Conservation (phyloP, 1,140 invertebrate species). For the Drosophila equinoxialis region DNA sequence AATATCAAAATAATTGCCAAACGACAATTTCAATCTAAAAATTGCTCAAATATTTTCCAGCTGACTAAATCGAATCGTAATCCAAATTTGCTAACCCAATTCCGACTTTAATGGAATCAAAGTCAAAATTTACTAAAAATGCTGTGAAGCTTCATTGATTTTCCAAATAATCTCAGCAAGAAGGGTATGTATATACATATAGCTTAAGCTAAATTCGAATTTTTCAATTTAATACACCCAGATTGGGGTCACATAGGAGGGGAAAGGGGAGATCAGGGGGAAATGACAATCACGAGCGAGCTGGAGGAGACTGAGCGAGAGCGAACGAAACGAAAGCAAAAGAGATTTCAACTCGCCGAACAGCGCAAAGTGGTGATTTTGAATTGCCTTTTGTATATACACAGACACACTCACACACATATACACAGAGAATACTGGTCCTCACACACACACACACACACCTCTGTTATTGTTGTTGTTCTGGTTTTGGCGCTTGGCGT, state of each 20-base stretch:
- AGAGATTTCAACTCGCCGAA: conserved; percentile 67
- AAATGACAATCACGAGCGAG: conserved; percentile 50
- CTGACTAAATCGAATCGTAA: conserved; percentile 65
- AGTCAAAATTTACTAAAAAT: background rate
- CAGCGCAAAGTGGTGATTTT: conserved; percentile 73
- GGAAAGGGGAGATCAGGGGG: too few species aligned
- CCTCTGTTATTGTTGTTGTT: conserved; percentile 72
- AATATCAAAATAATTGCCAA: conserved; percentile 63
- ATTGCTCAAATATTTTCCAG: conserved; percentile 74
- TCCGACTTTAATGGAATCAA: background rate
- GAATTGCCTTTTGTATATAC: conserved; percentile 49
- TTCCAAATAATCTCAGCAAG: background rate
- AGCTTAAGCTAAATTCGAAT: conserved; percentile 43
- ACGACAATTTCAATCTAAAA: conserved; percentile 58
- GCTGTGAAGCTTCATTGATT: conserved; percentile 1
- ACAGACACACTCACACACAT: conserved; percentile 18
- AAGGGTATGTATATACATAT: background rate
- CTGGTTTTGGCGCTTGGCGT: conserved; percentile 79
- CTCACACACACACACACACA: conserved; percentile 41
- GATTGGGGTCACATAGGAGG: too few species aligned
- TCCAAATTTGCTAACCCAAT: conserved; percentile 32
- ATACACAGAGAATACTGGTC: conserved; percentile 8
- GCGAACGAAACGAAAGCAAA: conserved; percentile 55
- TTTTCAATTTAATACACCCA: conserved; percentile 42
- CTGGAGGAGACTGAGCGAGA: conserved; percentile 40